Base-by-base conservation (phyloP, 2,888 invertebrate genomes). In the Catonia carolina region DNA sequence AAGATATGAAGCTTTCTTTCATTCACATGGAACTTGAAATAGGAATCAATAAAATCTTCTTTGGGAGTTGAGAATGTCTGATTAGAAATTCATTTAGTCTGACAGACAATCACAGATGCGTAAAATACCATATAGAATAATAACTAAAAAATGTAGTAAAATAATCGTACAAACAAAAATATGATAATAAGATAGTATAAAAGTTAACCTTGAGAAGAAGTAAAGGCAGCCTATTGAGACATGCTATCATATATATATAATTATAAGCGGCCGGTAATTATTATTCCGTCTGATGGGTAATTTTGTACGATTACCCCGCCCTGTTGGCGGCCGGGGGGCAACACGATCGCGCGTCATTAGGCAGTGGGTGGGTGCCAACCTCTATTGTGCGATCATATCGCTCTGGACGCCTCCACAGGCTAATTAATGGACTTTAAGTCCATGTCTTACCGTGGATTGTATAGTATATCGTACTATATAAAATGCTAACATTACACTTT, bases 231-330 rank as follows among this genome's bases (percentile, higher is more conserved):
- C 42, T 58, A 58, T 58, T 58, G 58, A 58, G 58, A 58, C 58
- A 54, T 58, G 58, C 54, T 53, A 57, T 57, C 58, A 42, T 54
- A 23, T 7, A 18, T 42, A 54, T 58, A 58, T 58, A 58, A 58
- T 58, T 58, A 58, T 42, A 54, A 58, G 50, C 50, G 54, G 50
- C 37, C 33, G 37, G 58, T 58, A 58, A 58, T 58, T 58, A 58
- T 58, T 58, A 58, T 58, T 58, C 58, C 33, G 35, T 58, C 58
- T 58, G 58, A 58, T 58, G 58, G 58, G 58, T 58, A 58, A 58
- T 58, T 58, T 58, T 54, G 53, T 58, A 54, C 54, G 58, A 58
- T 58, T 58, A 58, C 53, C 36, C 53, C 56, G 45, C 49, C 56
- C 49, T 22, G 37, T 31, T 18, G 37, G 14, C 3, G 35, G 49